Percentiles rank a stretch among this genome's conserved stretches.
Conservation (phyloP, 1,140 invertebrate genomes). For the Pseudomyrmex cubaensis region DNA sequence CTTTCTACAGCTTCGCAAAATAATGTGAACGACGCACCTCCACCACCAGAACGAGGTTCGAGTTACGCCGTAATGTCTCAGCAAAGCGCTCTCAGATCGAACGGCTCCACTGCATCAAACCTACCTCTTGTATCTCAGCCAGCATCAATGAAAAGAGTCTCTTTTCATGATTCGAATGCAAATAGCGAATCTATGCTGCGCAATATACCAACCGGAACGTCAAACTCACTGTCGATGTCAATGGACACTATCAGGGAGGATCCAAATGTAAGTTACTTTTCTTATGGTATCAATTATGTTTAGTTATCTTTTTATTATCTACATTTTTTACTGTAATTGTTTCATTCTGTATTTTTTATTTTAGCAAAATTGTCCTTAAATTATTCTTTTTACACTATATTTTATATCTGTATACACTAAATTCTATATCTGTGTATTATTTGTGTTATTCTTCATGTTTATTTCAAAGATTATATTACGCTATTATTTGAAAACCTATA, state of each 20-base stretch:
- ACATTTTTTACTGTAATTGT: not conserved
- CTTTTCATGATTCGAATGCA: conserved; percentile 90
- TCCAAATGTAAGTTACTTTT: conserved; percentile 89
- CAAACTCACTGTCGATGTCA: conserved; percentile 80
- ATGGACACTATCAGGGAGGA: conserved; percentile 91
- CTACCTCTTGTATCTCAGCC: conserved; percentile 77
- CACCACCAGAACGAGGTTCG: conserved; percentile 92
- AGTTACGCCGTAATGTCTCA: conserved; percentile 93
- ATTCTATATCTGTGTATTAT: too few species aligned
- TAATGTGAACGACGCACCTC: conserved; percentile 86
- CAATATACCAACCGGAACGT: conserved; percentile 73
- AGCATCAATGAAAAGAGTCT: conserved; percentile 87
- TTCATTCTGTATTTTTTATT: not conserved
- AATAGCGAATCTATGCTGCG: conserved; percentile 84
- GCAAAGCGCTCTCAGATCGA: conserved; percentile 83
- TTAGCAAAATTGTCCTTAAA: not conserved
- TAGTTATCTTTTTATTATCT: not conserved
- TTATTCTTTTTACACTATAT: not conserved
- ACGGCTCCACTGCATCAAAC: conserved; percentile 82
- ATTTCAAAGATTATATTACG: too few species aligned
- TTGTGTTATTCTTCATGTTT: too few species aligned
- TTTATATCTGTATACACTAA: too few species aligned
- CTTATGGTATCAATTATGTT: not conserved
- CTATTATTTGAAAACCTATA: too few species aligned
- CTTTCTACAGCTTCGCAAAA: conserved; percentile 78